Percentiles rank a stretch among this genome's conserved stretches.
These are phyloP conservation scores for Aphelenchoides besseyi DNA, from an alignment of 1,140 invertebrate species.

Conservation along the genomic window DNA sequence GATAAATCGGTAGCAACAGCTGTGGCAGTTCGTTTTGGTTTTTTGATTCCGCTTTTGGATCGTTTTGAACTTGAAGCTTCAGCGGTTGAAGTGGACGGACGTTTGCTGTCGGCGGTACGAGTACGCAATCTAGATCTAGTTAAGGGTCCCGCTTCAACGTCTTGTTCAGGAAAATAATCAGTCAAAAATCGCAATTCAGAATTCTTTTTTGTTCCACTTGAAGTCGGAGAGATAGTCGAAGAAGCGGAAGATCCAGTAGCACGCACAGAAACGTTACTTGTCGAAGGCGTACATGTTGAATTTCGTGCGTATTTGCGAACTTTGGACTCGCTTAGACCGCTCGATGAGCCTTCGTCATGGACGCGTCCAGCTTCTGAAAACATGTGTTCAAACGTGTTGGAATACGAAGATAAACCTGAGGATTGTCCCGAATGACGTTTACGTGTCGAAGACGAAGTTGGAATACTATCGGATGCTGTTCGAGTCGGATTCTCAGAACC, in stretches of 20 bases:
- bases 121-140: background rate
- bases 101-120: background rate
- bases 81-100: background rate
- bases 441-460: background rate
- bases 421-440: constrained; percentile 8
- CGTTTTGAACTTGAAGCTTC: constrained; percentile 12
- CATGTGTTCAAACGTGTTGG: background rate
- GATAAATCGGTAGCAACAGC: background rate
- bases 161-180: constrained; percentile 10
- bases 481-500: background rate
- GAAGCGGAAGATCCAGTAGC: background rate
- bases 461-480: background rate
- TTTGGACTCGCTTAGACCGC: constrained; percentile 13
- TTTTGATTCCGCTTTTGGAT: background rate
- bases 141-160: constrained; percentile 12
- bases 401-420: constrained; percentile 15
- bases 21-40: background rate
- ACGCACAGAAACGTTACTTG: background rate
- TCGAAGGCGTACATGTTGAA: constrained; percentile 13
- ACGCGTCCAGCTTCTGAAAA: background rate
- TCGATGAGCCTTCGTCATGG: background rate
- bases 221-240: background rate
- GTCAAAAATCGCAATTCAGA: constrained; percentile 10
- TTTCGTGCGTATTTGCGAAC: constrained; percentile 1
- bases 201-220: background rate